Base-by-base conservation (phyloP, 2,113 vertebrate genomes). In the Gorsachius goisagi region DNA sequence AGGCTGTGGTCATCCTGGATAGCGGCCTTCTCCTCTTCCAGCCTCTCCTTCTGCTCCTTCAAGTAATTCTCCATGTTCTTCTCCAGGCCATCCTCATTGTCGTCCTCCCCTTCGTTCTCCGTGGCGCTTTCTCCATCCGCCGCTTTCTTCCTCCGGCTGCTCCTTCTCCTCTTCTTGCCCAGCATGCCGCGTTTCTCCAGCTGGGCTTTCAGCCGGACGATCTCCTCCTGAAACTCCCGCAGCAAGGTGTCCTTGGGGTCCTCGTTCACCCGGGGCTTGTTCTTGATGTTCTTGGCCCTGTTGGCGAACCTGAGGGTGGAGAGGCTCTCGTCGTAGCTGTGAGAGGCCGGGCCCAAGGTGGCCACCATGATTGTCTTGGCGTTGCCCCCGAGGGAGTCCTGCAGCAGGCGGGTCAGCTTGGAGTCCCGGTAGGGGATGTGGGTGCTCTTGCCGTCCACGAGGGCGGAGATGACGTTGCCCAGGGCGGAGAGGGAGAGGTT, bases 351-450 rank as follows among this genome's bases (percentile, higher is more conserved):
- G 68, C 99, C 99, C 90, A 99, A 95, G 1, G 99, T 99, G 92
- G 99, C 99, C 53, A 99, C 98, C 99, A 99, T 99, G 93, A 99
- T 99, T 1, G 99, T 99, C 97, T 99, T 99, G 62, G 99, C 98
- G 2, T 99, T 99, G 45, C 99, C 99, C 2, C 99, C 99, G 4
- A 99, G 98, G 6, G 99, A 99, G 96, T 99, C 99, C 98, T 99
- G 99, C 85, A 99, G 98, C 94, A 99, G 95, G 62, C 99, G 99
- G 85, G 99, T 99, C 56, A 99, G 98, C 89, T 99, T 99, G 97
- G 99, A 99, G 98, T 99, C 99, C 94, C 99, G 97, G 97, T 99
- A 99, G 2, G 99, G 99, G 66, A 99, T 96, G 85, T 99, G 99
- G 7, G 98, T 99, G 98, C 99, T 99, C 85, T 97, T 98, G 41